Base-by-base conservation (phyloP, 1,140 invertebrate genomes). In the Drosophila nigromelanica region DNA sequence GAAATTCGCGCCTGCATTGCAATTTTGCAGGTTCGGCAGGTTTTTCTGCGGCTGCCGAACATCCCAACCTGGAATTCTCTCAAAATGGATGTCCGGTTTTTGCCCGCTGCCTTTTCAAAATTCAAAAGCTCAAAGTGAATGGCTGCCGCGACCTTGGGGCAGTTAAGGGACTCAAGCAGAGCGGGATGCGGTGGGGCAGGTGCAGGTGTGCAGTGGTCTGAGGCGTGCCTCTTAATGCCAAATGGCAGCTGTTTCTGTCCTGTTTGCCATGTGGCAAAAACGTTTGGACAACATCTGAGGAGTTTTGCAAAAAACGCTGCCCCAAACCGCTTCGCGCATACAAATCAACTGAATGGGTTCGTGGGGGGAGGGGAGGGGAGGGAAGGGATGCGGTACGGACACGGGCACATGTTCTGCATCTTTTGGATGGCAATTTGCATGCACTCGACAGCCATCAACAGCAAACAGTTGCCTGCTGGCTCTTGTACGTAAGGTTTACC, bases 81-180 rank as follows among this genome's bases (percentile, higher is more conserved):
- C 64, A 76, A 82, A 60, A 89, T 78, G 64, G 82, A 78, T 82
- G 82, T 76, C 78, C 78, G 69, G 82, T 82, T 78, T 87, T 89
- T 78, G 82, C 78, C 47, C 18, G 71, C 43, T 55, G 68, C 83
- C 85, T 85, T 89, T 89, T 89, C 63, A 83, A 83, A 89, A 91
- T 86, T 86, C 87, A 89, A 83, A 89, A 73, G 83, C 83, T 89
- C 83, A 89, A 89, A 89, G 76, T 89, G 83, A 89, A 89, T 80
- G 79, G 61, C 72, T 73, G 83, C 64, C 61, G 83, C 83, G 82
- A 89, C 82, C 82, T 87, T 86, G 82, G 68, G 45, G 63, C 64
- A 63, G 45, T 64, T 70, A 62, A 61, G 6, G 45, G 54, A 11
- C 21, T 27, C 4, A 27, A 37, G 37, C 18, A 5, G 42, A 12